phyloP scores from a whole-genome alignment of 2,888 invertebrate genomes.

The Aethes cnicana region DNA sequence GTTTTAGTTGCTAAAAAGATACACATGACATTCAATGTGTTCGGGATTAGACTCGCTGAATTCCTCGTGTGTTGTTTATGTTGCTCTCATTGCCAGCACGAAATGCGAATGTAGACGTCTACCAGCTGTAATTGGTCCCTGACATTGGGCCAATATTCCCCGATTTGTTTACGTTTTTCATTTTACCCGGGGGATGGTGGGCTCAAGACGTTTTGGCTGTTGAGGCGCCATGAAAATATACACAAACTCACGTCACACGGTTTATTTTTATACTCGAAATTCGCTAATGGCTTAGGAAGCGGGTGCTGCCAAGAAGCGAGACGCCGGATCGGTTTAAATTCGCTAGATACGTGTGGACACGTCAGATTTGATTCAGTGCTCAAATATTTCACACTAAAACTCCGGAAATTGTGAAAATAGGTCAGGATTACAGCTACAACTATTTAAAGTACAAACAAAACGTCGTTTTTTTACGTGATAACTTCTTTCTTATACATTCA shows the following conservation, averaged over 20 bases:
- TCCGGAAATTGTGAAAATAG: conserved; percentile 15
- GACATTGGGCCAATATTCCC: conserved; percentile 15
- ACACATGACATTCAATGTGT: conserved; percentile 6
- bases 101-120: conserved; percentile 22
- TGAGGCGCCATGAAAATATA: conserved; percentile 31
- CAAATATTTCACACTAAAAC: conserved; percentile 5
- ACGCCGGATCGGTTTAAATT: conserved; percentile 11
- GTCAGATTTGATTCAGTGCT: conserved; percentile 19
- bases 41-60: conserved; percentile 35
- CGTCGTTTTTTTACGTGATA: background rate
- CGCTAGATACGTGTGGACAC: conserved; percentile 6
- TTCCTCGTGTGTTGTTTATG: conserved; percentile 34
- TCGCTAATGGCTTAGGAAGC: conserved; percentile 32
- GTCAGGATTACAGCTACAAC: background rate
- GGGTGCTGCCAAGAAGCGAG: conserved; percentile 20
- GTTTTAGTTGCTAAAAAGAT: background rate
- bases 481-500: background rate
- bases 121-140: conserved; percentile 11
- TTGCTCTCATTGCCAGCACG: conserved; percentile 38
- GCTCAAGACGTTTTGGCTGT: conserved; percentile 12
- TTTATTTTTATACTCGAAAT: conserved; percentile 32
- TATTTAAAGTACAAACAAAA: conserved; percentile 2
- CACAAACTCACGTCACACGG: conserved; percentile 31
- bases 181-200: conserved; percentile 3
- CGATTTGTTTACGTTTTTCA: conserved; percentile 5